phyloP scores from a whole-genome alignment of 2,113 vertebrate genomes.

The Ptyas mucosa region DNA sequence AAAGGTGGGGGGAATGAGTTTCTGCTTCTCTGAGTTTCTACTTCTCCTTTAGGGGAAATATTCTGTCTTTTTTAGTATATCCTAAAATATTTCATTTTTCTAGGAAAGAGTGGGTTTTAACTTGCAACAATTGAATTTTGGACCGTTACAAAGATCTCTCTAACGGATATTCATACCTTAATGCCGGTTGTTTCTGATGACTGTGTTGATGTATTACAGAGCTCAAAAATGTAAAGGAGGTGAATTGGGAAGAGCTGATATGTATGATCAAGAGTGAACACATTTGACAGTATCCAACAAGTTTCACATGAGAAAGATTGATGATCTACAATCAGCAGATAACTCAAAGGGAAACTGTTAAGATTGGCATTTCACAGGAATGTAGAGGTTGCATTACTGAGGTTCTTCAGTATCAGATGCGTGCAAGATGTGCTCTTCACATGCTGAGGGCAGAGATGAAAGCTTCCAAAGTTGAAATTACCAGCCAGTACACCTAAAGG shows the following conservation, averaged over 20 bases:
- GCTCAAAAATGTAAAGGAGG: not conserved
- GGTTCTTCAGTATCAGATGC: not conserved
- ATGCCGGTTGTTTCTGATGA: not conserved
- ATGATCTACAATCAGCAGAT: not conserved
- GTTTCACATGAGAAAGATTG: not conserved
- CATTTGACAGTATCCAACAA: not conserved
- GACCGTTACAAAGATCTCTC: not conserved
- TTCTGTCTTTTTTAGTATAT: no score
- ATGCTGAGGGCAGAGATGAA: not conserved
- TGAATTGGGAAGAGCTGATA: not conserved
- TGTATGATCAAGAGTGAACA: not conserved
- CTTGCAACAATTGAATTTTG: not conserved
- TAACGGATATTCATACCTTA: not conserved
- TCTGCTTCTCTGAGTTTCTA: no score
- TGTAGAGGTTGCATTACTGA: not conserved
- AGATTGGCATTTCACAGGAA: not conserved
- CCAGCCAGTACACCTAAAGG: not conserved
- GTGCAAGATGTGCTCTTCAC: not conserved
- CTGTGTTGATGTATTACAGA: not conserved
- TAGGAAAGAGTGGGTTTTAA: no score
- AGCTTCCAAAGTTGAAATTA: not conserved
- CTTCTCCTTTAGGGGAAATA: no score
- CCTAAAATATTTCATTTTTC: no score
- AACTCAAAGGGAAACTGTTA: not conserved
- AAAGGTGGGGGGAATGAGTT: no score